Base-by-base conservation (phyloP, 2,888 invertebrate genomes). In the Cheilosia impressa region DNA sequence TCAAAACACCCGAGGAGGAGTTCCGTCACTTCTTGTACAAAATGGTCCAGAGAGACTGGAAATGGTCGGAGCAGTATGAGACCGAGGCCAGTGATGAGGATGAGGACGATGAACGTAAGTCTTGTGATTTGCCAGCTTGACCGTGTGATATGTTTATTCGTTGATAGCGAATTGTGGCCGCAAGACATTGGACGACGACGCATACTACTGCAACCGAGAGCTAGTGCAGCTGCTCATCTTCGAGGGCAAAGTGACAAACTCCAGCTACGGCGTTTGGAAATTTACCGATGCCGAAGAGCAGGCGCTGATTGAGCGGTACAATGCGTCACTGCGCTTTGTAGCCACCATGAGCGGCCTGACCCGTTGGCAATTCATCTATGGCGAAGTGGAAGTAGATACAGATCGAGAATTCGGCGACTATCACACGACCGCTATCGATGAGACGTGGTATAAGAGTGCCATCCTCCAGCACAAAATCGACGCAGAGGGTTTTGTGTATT, bases 371-470 rank as follows among this genome's bases (percentile, higher is more conserved):
- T 95, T 96, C 88, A 94, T 96, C 55, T 93, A 93, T 76, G 94
- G 93, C 19, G 95, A 95, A 88, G 94, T 94, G 22, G 93, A 92
- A 82, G 91, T 93, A 10, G 92, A 92, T 24, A 91, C 90, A 27
- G 92, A 92, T 88, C 89, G 95, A 19, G 95, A 95, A 87, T 97
- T 97, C 89, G 97, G 97, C 10, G 96, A 97, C 89, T 91, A 94
- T 58, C 95, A 97, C 90, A 94, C 93, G 4, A 94, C 94, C 68
- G 96, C 97, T 0, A 96, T 97, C 27, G 97, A 98, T 90, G 97
- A 98, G 91, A 95, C 96, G 0, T 98, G 97, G 97, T 98, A 98
- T 91, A 96, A 96, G 91, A 96, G 96, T 85, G 97, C 98, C 0
- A 96, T 98, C 4, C 93, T 98, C 53, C 97, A 97, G 89, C 96